These are phyloP conservation scores for Hydriomena furcata DNA, from an alignment of 2,888 invertebrate species.

Conservation along the genomic window DNA sequence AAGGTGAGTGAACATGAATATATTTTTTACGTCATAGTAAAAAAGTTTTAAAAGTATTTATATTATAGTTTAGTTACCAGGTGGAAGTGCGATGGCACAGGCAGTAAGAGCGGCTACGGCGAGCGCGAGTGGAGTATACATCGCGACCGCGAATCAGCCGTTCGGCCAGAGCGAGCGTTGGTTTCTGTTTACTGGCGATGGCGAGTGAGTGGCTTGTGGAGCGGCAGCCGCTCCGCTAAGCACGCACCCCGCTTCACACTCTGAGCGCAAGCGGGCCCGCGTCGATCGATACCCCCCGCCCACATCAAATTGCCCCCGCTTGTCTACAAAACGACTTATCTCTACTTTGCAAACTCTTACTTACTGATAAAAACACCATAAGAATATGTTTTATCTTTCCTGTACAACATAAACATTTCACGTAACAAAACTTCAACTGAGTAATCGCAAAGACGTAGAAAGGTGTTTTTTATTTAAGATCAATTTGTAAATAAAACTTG, in stretches of 20 bases:
- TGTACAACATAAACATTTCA: too few relatives aligned
- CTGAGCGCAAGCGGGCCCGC: slow-evolving; percentile 60
- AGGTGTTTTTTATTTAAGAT: too few relatives aligned
- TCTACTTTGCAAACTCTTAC: slow-evolving; percentile 21
- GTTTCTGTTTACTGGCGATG: slow-evolving; percentile 56
- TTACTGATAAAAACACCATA: slow-evolving; percentile 1
- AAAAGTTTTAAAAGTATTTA: slow-evolving; percentile 21
- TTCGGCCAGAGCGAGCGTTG: slow-evolving; percentile 38
- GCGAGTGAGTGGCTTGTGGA: slow-evolving; percentile 18
- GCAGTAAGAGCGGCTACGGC: slow-evolving; percentile 46
- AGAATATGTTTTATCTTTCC: not conserved
- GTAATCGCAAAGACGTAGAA: too few relatives aligned
- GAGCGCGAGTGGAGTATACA: slow-evolving; percentile 56
- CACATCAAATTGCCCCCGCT: slow-evolving; percentile 59
- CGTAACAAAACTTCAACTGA: too few relatives aligned
- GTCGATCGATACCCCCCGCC: slow-evolving; percentile 78
- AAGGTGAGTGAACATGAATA: slow-evolving; percentile 21
- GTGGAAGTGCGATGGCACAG: slow-evolving; percentile 55
- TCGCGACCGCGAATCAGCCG: slow-evolving; percentile 48
- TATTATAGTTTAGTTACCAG: slow-evolving; percentile 56
- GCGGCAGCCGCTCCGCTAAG: slow-evolving; percentile 16
- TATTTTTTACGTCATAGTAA: slow-evolving; percentile 6
- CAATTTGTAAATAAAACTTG: too few relatives aligned
- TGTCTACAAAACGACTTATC: slow-evolving; percentile 27
- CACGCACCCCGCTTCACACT: slow-evolving; percentile 31